Base-by-base conservation (phyloP, 30 jellyfish, hydroid and myxozoan genomes). In the Turritopsis rubra region DNA sequence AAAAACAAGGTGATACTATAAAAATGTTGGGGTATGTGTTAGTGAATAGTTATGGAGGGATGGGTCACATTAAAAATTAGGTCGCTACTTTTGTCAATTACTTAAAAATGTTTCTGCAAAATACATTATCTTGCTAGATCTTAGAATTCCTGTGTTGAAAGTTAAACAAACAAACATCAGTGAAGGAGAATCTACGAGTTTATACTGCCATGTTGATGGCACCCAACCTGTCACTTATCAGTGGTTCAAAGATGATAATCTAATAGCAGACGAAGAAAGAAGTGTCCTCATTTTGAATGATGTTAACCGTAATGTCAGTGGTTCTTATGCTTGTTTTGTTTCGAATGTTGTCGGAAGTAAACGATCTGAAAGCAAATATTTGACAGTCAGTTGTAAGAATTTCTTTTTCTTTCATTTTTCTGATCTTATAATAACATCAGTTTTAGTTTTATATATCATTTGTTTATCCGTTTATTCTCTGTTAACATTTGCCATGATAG, bases 221-320 rank as follows among this genome's bases (percentile, higher is more conserved):
- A 13, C 83, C 1, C 65, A 75, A 26, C 83, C 83, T 7, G 9
- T 75, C 28, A 31, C 66, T 21, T 75, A 75, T 30, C 65, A 30
- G 9, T 75, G 83, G 83, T 22, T 26, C 28, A 75, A 75, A 75
- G 83, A 75, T 75, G 83, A 30, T 9, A 8, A 26, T 21, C 65
- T 75, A 7, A 8, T 68, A n/a, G 21, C 30, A n/a, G 77, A 27
- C 16, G 30, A 68, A 68, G 30, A 68, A 1, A 68, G 19, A n/a
- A 27, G 31, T 68, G 16, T 68, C 77, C 19, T 68, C 9, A 8
- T 68, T 23, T 9, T 68, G 21, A 68, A 68, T 27, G 30, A 68
- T 68, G 77, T 68, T 7, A 68, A 27, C 21, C 28, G 77, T 8
- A n/a, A 23, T 27, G 30, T 17, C 21, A n/a, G 31, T 17, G 77